Percentiles rank a stretch among this genome's conserved stretches.
Conservation (phyloP, 2,113 vertebrate species). For the Aptenodytes forsteri region DNA sequence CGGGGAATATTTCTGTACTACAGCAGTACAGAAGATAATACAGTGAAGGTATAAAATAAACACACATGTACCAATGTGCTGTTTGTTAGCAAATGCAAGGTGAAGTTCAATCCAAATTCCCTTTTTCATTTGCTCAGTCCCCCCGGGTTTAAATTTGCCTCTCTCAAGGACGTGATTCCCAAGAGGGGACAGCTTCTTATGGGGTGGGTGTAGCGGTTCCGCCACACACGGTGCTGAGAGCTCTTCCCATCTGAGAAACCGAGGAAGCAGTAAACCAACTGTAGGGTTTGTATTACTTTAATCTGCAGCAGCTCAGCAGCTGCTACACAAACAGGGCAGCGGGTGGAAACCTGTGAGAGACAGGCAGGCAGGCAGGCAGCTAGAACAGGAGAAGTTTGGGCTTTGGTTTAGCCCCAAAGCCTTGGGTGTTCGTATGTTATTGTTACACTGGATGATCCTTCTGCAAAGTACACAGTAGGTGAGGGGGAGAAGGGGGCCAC, state of each 20-base stretch:
- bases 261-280: background rate
- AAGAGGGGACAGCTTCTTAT: background rate
- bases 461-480: too few species aligned
- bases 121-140: background rate
- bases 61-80: background rate
- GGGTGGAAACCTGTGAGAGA: background rate
- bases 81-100: background rate
- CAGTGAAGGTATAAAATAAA: background rate
- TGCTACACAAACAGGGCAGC: background rate
- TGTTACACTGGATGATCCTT: background rate
- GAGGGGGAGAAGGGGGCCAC: background rate
- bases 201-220: background rate
- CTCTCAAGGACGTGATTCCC: background rate
- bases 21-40: background rate
- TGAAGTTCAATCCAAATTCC: background rate
- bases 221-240: background rate
- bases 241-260: background rate
- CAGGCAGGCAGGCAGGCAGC: background rate
- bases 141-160: background rate
- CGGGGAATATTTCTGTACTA: background rate
- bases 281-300: background rate
- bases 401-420: background rate
- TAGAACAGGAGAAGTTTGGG: background rate
- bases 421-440: background rate
- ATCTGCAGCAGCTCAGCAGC: background rate